Percentiles rank a stretch among this genome's conserved stretches.
Evolutionary conservation across 2,113 vertebrate species (phyloP).

Genomic region (Melanocharis versteri): DNA sequence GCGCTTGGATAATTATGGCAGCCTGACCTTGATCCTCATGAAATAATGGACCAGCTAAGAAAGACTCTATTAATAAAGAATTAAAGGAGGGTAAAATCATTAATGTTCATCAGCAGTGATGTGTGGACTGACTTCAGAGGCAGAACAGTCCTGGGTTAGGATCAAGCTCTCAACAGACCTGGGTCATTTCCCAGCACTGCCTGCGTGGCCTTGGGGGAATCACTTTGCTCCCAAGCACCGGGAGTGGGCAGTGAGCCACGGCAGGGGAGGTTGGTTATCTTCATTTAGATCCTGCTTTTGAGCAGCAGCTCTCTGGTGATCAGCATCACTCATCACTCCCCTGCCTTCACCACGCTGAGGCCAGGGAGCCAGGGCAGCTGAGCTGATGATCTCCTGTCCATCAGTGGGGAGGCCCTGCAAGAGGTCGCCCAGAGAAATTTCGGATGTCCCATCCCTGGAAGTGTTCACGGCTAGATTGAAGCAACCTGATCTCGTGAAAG

Average conservation of each 20-base stretch:
- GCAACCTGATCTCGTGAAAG: not conserved
- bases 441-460: not conserved
- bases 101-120: conserved; percentile 44
- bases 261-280: not conserved
- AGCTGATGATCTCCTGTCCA: not conserved
- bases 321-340: not conserved
- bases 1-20: conserved; percentile 42
- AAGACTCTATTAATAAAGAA: conserved; percentile 47
- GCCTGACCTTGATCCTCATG: conserved; percentile 42
- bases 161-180: not conserved
- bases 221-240: not conserved
- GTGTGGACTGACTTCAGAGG: conserved; percentile 19
- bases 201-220: not conserved
- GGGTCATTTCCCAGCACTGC: not conserved
- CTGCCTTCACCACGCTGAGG: not conserved
- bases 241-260: not conserved
- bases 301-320: not conserved
- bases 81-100: conserved; percentile 49
- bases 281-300: not conserved
- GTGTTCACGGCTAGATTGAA: not conserved
- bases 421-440: not conserved
- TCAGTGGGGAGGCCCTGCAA: not conserved
- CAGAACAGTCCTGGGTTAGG: not conserved
- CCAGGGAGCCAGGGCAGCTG: not conserved
- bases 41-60: conserved; percentile 41